Evolutionary conservation across 2,113 vertebrate species (phyloP).

Genomic region (Sebastes schlegelii): DNA sequence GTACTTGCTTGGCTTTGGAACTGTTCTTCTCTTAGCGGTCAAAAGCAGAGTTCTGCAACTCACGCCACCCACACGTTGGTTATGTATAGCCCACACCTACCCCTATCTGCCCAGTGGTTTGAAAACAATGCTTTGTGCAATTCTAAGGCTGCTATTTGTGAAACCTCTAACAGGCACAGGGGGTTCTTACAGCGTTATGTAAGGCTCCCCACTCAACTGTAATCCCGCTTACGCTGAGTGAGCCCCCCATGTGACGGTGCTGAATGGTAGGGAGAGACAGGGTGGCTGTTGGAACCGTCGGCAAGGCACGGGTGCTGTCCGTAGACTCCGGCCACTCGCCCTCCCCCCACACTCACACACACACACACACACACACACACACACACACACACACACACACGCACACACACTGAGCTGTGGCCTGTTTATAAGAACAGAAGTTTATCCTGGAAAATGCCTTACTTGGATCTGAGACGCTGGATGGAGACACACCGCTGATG

Average conservation of each 20-base stretch:
- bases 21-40: conserved; percentile 43
- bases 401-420: conserved; percentile 34
- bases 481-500: conserved; percentile 34
- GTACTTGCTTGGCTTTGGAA: conserved; percentile 25
- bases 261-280: conserved; percentile 44
- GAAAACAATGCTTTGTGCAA: conserved; percentile 65
- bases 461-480: conserved; percentile 52
- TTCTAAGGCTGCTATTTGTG: conserved; percentile 65
- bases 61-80: conserved; percentile 59
- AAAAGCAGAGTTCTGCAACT: conserved; percentile 59
- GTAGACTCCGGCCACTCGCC: conserved; percentile 33
- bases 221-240: conserved; percentile 75
- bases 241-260: conserved; percentile 71
- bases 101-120: conserved; percentile 58
- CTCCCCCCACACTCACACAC: background rate
- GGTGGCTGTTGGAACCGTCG: conserved; percentile 44
- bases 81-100: conserved; percentile 65
- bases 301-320: conserved; percentile 50
- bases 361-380: conserved; percentile 15
- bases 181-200: conserved; percentile 65
- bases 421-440: conserved; percentile 71
- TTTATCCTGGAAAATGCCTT: conserved; percentile 45
- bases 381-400: conserved; percentile 3
- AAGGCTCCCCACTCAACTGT: conserved; percentile 68
- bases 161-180: conserved; percentile 57